Conservation (phyloP, 2,113 vertebrate species). For the Butorides virescens region DNA sequence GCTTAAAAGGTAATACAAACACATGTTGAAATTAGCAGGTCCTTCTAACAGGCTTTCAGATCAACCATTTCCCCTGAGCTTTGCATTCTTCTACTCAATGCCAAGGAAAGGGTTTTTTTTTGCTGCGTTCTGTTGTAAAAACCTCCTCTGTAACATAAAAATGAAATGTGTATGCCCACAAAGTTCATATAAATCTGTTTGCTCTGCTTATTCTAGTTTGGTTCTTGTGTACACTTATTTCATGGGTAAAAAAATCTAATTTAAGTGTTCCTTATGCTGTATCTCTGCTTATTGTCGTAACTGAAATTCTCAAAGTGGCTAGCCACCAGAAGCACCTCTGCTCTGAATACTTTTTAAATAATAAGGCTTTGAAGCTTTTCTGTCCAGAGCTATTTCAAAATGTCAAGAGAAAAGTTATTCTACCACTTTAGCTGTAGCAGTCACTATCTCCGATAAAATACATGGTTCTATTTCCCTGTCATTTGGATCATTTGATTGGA, state of each 20-base stretch:
- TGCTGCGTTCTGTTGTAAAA: not conserved
- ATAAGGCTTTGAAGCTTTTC: not conserved
- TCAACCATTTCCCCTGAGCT: not conserved
- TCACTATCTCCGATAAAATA: constrained; percentile 8
- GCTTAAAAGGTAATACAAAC: not conserved
- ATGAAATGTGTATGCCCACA: not conserved
- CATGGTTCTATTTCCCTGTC: not conserved
- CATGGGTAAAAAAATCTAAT: not conserved
- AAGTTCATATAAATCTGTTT: not conserved
- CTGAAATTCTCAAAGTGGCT: not conserved
- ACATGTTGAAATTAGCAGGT: not conserved
- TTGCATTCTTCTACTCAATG: not conserved
- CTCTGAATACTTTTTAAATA: not conserved
- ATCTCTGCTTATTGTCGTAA: not conserved
- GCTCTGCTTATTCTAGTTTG: not conserved
- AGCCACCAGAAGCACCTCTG: not conserved
- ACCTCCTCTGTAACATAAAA: not conserved
- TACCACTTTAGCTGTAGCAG: not conserved
- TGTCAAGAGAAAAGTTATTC: constrained; percentile 1
- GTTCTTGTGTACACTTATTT: not conserved
- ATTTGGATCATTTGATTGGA: not conserved
- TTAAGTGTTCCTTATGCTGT: not conserved
- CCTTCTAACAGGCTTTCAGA: not conserved
- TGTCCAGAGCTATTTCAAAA: not conserved
- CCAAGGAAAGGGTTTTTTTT: not conserved